Base-by-base conservation (phyloP, 2,888 invertebrate genomes). In the Ypsolopha sequella region DNA sequence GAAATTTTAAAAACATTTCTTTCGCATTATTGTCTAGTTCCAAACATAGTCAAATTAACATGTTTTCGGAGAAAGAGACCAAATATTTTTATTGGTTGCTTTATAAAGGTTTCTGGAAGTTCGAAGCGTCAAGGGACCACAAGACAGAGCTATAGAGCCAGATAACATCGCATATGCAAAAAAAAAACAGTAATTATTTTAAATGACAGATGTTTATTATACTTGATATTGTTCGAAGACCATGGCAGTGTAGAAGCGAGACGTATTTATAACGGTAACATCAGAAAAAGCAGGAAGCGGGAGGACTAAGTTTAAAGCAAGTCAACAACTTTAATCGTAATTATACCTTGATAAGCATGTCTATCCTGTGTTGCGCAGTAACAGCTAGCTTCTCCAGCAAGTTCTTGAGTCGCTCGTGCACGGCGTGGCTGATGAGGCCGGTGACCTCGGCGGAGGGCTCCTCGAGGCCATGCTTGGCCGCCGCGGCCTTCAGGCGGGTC, bases 351-450 rank as follows among this genome's bases (percentile, higher is more conserved):
- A 73, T 67, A 4, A 95, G 91, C 64, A 95, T 91, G 85, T 98
- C 98, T 76, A 96, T 91, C 69, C 99, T 90, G 86, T 99, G 98
- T 78, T 98, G 98, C 1, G 98, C 95, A 69, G 96, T 93, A 61
- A 95, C 91, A 50, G 96, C 94, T 62, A 99, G 89, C 79, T 96
- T 96, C 82, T 96, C 96, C 48, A 98, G 89, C 59, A 98, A 79
- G 75, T 92, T 95, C 81, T 96, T 95, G 58, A 99, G 89, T 62
- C 97, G 89, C 75, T 98, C 97, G 77, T 99, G 97, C 24, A 95
- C 92, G 7, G 98, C 98, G 79, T 98, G 98, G 50, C 96, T 96
- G 64, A 99, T 89, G 53, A 98, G 87, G 14, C 94, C 92, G 1
- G 95, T 92, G n/a, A 98, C 95, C 64, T 98, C 98, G 38, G 89